Evolutionary conservation across 2,888 invertebrate species (phyloP).

Genomic region (Parascotia fuliginaria): DNA sequence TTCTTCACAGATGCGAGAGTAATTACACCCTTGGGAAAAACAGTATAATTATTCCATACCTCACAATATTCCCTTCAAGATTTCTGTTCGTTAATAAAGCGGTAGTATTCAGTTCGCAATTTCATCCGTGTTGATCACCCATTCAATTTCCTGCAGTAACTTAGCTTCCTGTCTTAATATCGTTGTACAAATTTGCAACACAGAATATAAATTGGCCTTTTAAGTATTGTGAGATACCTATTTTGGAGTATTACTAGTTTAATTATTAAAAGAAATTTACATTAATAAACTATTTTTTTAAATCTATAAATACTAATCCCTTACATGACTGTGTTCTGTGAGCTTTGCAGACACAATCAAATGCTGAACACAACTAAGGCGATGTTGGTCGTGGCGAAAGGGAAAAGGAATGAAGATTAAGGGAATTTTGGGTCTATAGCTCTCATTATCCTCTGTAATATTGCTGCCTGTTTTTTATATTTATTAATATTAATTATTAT

Average conservation of each 20-base stretch:
- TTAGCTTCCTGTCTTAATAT: background rate
- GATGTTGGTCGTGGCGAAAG: no score
- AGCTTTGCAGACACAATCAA: no score
- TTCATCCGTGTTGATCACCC: background rate
- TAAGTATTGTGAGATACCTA: background rate
- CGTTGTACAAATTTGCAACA: background rate
- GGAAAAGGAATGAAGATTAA: no score
- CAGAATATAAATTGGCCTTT: background rate
- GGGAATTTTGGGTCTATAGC: no score
- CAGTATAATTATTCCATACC: background rate
- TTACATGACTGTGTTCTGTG: no score
- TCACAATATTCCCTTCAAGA: background rate
- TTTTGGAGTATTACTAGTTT: background rate
- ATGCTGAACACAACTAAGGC: no score
- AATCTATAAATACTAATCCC: no score
- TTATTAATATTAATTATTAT: no score
- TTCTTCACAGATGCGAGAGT: background rate
- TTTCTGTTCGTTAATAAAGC: background rate
- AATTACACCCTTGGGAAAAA: constrained; percentile 1
- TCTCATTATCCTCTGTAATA: no score
- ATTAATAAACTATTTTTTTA: no score
- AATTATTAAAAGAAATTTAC: no score
- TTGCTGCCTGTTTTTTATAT: no score
- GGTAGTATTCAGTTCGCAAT: background rate
- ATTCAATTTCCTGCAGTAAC: background rate